Evolutionary conservation across 2,888 invertebrate species (phyloP), one percentile per base, ranked within the genome.

Genomic region (Philhelius pedissequus): DNA sequence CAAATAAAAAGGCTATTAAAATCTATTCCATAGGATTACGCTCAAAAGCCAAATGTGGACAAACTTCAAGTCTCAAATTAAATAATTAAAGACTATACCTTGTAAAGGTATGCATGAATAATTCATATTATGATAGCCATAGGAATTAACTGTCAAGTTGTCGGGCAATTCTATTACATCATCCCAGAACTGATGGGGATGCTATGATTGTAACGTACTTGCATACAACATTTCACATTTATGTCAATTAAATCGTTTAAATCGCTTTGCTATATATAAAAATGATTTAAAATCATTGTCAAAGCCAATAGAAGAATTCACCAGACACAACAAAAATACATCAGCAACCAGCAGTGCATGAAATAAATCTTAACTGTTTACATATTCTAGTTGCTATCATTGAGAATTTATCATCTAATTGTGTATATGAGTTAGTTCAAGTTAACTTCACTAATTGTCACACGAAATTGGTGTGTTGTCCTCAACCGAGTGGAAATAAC

Each of bases 41-140:
- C 7, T n/a, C 22, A 50, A 25, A 50, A 22, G 0, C 50, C 50
- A 52, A 27, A 9, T 52, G 4, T 27, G 50, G 27, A 1, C 8
- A 52, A 15, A 27, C 50, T 15, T 27, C 8, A 52, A 52, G 25
- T 27, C 9, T 52, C 2, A 27, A 52, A 52, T 52, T 9, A 52
- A 52, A 52, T 27, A n/a, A 18, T 9, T 27, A n/a, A n/a, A n/a
- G n/a, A n/a, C n/a, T n/a, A n/a, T n/a, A 54, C 20, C 56, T 35
- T 56, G 35, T 38, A 35, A 56, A 56, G 35, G 35, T 35, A 56
- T 56, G 35, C 56, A 35, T 56, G 56, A 56, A 56, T 56, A 56
- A 56, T 56, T 56, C 56, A 56, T 56, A 20, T 7, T 20, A 20
- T 35, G 56, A 56, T 35, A 56, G 20, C 1, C 20, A 56, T 35